Percentiles rank a stretch among this genome's conserved stretches.
Conservation (phyloP, 2,797 vertebrate species). For the Linurgus olivaceus region DNA sequence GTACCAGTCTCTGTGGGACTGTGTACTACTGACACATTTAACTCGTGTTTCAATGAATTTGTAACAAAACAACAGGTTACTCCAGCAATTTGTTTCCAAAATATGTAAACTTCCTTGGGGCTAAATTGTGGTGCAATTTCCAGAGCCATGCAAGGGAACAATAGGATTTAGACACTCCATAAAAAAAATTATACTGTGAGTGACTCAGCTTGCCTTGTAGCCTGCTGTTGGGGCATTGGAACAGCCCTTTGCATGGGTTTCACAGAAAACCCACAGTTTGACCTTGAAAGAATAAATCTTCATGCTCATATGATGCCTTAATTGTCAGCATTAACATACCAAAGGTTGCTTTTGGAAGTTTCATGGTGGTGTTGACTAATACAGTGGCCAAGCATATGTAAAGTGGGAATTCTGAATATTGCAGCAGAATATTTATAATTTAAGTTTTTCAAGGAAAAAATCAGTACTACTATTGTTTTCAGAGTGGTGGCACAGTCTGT, state of each 20-base stretch:
- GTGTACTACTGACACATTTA: not conserved
- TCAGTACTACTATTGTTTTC: not conserved
- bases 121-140: not conserved
- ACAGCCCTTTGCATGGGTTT: not conserved
- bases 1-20: not conserved
- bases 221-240: not conserved
- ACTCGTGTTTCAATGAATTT: not conserved
- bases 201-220: not conserved
- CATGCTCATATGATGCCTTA: not conserved
- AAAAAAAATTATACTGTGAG: not conserved
- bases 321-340: not conserved
- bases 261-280: not conserved
- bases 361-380: not conserved
- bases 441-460: not conserved
- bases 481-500: not conserved
- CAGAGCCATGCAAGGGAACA: not conserved
- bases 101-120: not conserved
- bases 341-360: not conserved
- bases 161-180: not conserved
- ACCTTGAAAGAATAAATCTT: not conserved
- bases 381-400: not conserved
- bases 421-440: not conserved
- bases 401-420: not conserved
- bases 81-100: not conserved
- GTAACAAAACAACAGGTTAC: not conserved